phyloP scores from a whole-genome alignment of 2,888 invertebrate genomes.

The Cancer borealis region DNA sequence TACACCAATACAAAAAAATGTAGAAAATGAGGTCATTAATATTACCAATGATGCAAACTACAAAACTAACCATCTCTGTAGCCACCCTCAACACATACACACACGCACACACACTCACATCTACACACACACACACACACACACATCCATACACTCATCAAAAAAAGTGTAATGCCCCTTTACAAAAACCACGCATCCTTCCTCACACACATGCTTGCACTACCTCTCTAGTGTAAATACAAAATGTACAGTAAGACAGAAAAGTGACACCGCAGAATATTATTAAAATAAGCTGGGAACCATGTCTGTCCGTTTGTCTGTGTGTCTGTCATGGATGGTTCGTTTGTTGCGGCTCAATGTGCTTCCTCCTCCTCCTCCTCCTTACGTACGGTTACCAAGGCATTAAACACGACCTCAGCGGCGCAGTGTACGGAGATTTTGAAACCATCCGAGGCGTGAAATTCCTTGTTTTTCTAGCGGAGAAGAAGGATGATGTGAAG shows the following conservation, averaged over 20 bases:
- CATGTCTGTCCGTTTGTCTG: constrained; percentile 33
- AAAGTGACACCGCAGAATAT: constrained; percentile 38
- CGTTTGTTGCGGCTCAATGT: constrained; percentile 1
- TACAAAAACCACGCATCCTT: neutral
- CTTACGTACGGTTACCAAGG: neutral
- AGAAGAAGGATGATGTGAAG: neutral
- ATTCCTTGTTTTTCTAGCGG: neutral
- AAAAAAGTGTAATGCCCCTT: neutral
- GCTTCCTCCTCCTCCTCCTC: neutral
- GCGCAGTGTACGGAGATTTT: neutral
- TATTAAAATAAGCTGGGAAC: constrained; percentile 15
- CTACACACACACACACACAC: constrained; percentile 37
- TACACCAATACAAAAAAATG: constrained; percentile 33
- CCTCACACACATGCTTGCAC: constrained; percentile 30
- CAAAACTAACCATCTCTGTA: constrained; percentile 27
- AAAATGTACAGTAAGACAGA: constrained; percentile 47
- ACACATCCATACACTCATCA: constrained; percentile 7
- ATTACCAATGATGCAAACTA: constrained; percentile 36
- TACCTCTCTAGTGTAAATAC: constrained; percentile 5
- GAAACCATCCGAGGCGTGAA: neutral
- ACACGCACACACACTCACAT: constrained; percentile 36
- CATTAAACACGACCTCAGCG: neutral
- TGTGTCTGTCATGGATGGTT: constrained; percentile 38
- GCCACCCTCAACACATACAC: constrained; percentile 23
- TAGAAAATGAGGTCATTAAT: constrained; percentile 29